Base-by-base conservation (phyloP, 2,888 invertebrate species). In the Pachymerium ferrugineum region DNA sequence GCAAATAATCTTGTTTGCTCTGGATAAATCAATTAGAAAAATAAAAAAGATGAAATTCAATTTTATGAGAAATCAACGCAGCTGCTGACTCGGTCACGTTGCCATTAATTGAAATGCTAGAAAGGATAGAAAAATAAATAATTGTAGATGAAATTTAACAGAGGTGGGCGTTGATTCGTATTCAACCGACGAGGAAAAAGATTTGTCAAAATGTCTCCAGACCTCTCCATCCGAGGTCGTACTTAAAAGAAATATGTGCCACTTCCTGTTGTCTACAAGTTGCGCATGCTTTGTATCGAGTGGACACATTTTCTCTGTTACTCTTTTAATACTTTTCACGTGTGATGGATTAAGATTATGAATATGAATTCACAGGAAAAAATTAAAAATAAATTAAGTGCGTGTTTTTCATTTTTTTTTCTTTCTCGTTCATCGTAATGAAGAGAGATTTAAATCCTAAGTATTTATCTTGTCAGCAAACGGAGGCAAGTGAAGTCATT, bases 1-100 rank as follows among this genome's bases (percentile, higher is more conserved):
- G 62, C 62, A 62, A 62, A 62, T 62, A 62, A 62, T 62, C 62
- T 62, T 62, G 62, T 62, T 62, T 62, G 62, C 62, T 62, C 62
- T 62, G 62, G 62, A 62, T 62, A 62, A 62, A 62, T 62, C 62
- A 62, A 62, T 62, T 62, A 62, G 62, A 62, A 62, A 62, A 62
- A 62, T 62, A 62, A 62, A 62, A 62, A 62, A 28, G 62, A 62
- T 62, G 62, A 62, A 62, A 62, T 62, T 62, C 62, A 62, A 62
- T 62, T n/a, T 62, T 62, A 62, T 62, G 62, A 62, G 62, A 62
- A 62, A 62, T 62, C 62, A 62, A 62, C 62, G 62, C 62, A 62
- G 62, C 62, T 62, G 62, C 62, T 62, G 62, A 62, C 62, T 28
- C 62, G 62, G 62, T 62, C 25, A 28, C 62, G 62, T 62, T 62